Base-by-base conservation (phyloP, 2,797 vertebrate genomes). In the Hypotaenidia okinawae region DNA sequence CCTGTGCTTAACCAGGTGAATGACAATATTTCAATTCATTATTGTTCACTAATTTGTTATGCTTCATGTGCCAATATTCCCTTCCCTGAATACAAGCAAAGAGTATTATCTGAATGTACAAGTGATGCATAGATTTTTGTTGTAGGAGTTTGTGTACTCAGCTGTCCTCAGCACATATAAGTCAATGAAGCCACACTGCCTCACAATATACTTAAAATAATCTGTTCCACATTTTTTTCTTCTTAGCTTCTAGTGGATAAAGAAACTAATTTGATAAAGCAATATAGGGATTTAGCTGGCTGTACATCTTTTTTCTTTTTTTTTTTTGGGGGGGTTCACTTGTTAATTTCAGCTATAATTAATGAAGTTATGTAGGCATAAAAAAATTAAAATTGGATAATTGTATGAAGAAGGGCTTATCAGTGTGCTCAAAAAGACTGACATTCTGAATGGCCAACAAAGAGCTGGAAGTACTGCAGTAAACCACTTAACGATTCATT, bases 11-110 rank as follows among this genome's bases (percentile, higher is more conserved):
- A 81, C 11, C 41, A 93, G 51, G 32, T 84, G 82, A 87, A 72
- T 55, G 58, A 85, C 32, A 94, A 68, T 81, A 89, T 72, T 93
- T 92, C 33, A n/a, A 9, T 67, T 70, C n/a, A 81, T 84, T 83
- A 52, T 45, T 84, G 22, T 59, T 81, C 89, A 22, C 25, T 95
- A 58, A 74, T 74, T 28, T 35, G 18, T 16, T 28, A 11, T 77
- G 49, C 5, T 88, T 76, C 35, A 51, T 1, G 3, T 43, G 55
- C 12, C 41, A 62, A 22, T 81, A 83, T 62, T 59, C 58, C 25
- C 18, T 58, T 81, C 11, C 43, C 78, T 90, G 49, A 37, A 11
- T 45, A 37, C 15, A 64, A 12, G 24, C 28, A 70, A 68, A 52
- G 41, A 70, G 23, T n/a, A 28, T 11, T 43, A 15, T 4, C 5